These are phyloP conservation scores for Nibea albiflora DNA, from an alignment of 2,113 vertebrate species.

Conservation along the genomic window DNA sequence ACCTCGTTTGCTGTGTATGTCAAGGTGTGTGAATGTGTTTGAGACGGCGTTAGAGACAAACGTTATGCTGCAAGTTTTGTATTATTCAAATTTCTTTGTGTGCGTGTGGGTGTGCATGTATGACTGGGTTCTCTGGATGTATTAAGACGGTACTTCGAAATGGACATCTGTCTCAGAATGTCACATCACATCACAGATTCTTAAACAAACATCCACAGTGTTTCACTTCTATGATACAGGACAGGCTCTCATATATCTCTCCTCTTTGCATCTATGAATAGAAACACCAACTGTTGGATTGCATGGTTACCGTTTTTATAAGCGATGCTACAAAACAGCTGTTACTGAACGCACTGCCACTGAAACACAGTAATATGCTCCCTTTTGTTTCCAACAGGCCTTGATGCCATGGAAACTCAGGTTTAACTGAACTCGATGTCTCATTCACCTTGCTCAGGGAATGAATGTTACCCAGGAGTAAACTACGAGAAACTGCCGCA, in stretches of 20 bases:
- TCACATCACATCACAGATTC: slow-evolving; percentile 29
- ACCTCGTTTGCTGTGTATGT: slow-evolving; percentile 41
- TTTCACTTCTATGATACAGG: slow-evolving; percentile 24
- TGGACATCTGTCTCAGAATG: slow-evolving; percentile 55
- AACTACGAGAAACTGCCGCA: slow-evolving; percentile 44
- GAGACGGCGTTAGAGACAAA: background rate
- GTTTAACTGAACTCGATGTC: slow-evolving; percentile 38
- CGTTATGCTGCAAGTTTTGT: slow-evolving; percentile 59
- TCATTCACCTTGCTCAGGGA: slow-evolving; percentile 73
- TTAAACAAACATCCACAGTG: slow-evolving; percentile 19
- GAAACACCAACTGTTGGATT: slow-evolving; percentile 56
- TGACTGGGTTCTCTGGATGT: slow-evolving; percentile 31
- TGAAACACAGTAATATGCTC: slow-evolving; percentile 34
- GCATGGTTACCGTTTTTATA: slow-evolving; percentile 66
- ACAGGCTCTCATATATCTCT: slow-evolving; percentile 32
- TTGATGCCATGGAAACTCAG: slow-evolving; percentile 43
- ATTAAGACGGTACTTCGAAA: slow-evolving; percentile 61
- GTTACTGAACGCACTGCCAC: slow-evolving; percentile 75
- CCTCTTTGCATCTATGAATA: slow-evolving; percentile 57
- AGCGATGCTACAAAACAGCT: slow-evolving; percentile 65
- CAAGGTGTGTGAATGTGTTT: slow-evolving; percentile 12
- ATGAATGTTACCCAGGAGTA: slow-evolving; percentile 36
- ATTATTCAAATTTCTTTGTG: slow-evolving; percentile 27
- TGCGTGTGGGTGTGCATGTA: slow-evolving; percentile 32
- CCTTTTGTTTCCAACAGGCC: slow-evolving; percentile 45